phyloP scores from a whole-genome alignment of 2,797 vertebrate genomes.

The Tragelaphus oryx region DNA sequence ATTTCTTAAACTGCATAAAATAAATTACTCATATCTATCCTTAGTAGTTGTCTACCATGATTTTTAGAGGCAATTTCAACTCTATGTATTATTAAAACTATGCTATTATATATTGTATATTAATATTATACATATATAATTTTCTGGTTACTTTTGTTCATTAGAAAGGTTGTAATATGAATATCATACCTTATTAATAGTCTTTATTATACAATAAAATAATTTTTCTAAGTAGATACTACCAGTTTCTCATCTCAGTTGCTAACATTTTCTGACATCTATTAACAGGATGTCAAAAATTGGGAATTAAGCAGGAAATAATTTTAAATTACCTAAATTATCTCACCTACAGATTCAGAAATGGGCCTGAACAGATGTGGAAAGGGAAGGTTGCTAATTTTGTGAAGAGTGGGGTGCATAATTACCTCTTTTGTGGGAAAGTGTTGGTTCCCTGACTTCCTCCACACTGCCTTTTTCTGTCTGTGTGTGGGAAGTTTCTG shows the following conservation, averaged over 20 bases:
- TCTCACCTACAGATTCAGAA: conserved; percentile 19
- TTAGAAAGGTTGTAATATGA: background rate
- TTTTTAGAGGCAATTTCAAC: conserved; percentile 7
- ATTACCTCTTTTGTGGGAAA: background rate
- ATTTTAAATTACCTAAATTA: conserved; percentile 32
- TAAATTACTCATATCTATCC: background rate
- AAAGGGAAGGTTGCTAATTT: conserved; percentile 38
- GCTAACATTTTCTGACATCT: conserved; percentile 10
- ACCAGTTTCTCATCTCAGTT: background rate
- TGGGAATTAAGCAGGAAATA: conserved; percentile 17
- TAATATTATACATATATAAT: background rate
- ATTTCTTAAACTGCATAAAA: conserved; percentile 10
- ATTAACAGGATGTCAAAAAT: conserved; percentile 25
- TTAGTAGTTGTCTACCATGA: background rate
- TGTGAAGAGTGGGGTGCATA: conserved; percentile 1
- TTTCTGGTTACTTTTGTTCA: background rate
- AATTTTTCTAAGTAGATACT: background rate
- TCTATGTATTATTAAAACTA: background rate
- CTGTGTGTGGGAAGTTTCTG: background rate
- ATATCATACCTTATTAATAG: background rate
- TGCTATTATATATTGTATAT: background rate
- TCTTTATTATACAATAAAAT: background rate
- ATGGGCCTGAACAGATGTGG: background rate
- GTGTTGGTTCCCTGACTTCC: background rate
- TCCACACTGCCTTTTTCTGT: background rate